Evolutionary conservation across 1,140 invertebrate species (phyloP), one percentile per base, ranked within the genome.

Genomic region (Cepaea nemoralis): DNA sequence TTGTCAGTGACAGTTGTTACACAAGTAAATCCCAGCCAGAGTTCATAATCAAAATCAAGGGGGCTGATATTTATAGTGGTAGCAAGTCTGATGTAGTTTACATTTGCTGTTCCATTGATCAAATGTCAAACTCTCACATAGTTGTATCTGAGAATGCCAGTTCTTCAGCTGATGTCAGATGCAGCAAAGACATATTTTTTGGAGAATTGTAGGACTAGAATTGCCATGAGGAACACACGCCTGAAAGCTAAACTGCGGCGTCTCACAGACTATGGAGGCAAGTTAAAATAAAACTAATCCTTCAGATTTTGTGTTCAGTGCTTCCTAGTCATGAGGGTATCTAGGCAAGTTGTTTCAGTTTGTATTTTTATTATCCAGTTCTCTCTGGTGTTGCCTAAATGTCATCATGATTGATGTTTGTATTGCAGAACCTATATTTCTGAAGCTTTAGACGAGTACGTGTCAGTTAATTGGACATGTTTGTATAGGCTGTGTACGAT

Each of bases 191-290:
- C 42, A 6, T 77, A 77, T 45, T 77, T 77, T 66, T 63, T 77
- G 48, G 75, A 77, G 66, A 79, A 69, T 79, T 50, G 27, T 69
- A 39, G 77, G 33, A 79, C 59, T 50, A 67, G 66, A 35, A 69
- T 45, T 45, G 77, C 33, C 39, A 79, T 79, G 77, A 79, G 77
- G 27, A 35, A 19, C 31, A 37, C 66, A 42, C 77, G 77, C 0
- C 31, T 37, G 55, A 77, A 77, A 74, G 71, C 71, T 27, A 42
- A 48, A 48, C 27, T 45, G 50, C 33, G 16, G n/a, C 27, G 16
- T n/a, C 40, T 48, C 27, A 31, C 40, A 45, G 10, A 74, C 2
- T n/a, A 22, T 33, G 33, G 27, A 74, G 71, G 71, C 71, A 74
- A 74, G 71, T 74, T 74, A 27, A 63, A 63, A 27, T 27, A 2